Evolutionary conservation across 2,797 vertebrate species (phyloP).

Genomic region (Falco cherrug): DNA sequence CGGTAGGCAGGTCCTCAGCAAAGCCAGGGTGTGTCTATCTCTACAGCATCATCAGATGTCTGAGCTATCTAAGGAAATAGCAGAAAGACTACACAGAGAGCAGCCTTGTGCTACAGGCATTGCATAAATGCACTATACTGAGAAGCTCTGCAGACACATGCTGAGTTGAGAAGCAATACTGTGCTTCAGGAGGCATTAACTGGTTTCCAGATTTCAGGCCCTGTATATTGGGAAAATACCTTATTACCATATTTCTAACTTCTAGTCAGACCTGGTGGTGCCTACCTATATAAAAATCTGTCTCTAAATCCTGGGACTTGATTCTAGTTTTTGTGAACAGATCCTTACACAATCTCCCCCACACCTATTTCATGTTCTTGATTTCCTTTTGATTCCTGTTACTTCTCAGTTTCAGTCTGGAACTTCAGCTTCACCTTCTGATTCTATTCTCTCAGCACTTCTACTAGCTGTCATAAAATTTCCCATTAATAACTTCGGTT

Average conservation of each 20-base stretch:
- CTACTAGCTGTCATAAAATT: not conserved
- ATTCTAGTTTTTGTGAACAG: not conserved
- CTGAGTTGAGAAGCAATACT: not conserved
- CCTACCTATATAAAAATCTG: not conserved
- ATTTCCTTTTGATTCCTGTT: not conserved
- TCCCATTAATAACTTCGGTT: not conserved
- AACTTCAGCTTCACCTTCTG: not conserved
- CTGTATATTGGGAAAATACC: not conserved
- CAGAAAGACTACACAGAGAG: not conserved
- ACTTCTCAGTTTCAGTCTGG: not conserved
- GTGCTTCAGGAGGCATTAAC: not conserved
- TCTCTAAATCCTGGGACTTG: not conserved
- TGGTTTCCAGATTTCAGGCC: not conserved
- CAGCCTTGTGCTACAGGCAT: not conserved
- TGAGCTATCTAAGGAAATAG: not conserved
- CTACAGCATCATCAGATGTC: not conserved
- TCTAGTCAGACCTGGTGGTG: not conserved
- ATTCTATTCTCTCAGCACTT: not conserved
- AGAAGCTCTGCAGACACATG: not conserved
- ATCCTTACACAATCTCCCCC: no score
- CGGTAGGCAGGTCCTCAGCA: not conserved
- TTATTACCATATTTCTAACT: not conserved
- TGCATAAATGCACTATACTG: not conserved
- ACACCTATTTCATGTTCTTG: not conserved
- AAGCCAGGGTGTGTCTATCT: not conserved